These are phyloP conservation scores for Mormyrops attenuatus DNA, from an alignment of 2,797 vertebrate genomes.

Conservation along the genomic window DNA sequence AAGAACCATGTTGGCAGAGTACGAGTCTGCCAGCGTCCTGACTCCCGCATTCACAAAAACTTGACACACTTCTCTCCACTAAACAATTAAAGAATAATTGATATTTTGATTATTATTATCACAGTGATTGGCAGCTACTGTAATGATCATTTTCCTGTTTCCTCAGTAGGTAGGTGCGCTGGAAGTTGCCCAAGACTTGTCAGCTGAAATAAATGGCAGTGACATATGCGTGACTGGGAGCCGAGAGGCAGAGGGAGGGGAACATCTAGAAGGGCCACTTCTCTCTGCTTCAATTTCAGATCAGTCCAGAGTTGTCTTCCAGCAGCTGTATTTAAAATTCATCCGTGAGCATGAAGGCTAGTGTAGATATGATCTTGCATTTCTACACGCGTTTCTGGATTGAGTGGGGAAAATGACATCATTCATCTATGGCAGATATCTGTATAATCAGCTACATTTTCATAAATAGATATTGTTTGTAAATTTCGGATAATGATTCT, in stretches of 20 bases:
- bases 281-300: background rate
- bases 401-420: background rate
- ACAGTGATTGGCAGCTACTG: background rate
- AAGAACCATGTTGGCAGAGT: background rate
- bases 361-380: background rate
- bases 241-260: background rate
- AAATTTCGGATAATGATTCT: background rate
- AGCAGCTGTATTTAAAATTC: background rate
- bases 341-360: background rate
- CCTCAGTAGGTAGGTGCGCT: background rate
- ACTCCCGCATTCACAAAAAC: background rate
- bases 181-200: background rate
- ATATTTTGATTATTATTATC: conserved; percentile 6
- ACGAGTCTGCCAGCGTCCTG: background rate
- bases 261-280: background rate
- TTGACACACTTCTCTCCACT: background rate
- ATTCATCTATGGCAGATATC: background rate
- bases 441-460: background rate
- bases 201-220: background rate
- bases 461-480: background rate
- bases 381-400: background rate
- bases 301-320: background rate
- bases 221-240: background rate
- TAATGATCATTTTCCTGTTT: conserved; percentile 10
- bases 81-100: conserved; percentile 5